Base-by-base conservation (phyloP, 1,140 invertebrate species). In the Brachionus sp. region DNA sequence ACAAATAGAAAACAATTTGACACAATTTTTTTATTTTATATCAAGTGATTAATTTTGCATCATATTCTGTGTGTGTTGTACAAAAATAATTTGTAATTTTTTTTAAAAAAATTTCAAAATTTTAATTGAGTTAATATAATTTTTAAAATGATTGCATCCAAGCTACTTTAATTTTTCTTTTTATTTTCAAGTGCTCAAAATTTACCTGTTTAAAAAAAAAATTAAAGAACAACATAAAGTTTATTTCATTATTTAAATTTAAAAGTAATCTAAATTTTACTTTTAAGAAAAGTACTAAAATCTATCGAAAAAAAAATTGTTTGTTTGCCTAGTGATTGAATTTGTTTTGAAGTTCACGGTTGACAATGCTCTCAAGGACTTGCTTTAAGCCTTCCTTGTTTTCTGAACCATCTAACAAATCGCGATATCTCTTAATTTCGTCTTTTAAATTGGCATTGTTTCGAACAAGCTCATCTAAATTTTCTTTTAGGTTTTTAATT, bases 401-500 rank as follows among this genome's bases (percentile, higher is more conserved):
- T n/a, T 16, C 35, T 10, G 16, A 33, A 7, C 78, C 78, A 3
- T 82, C 78, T 7, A 82, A 46, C 33, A 82, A 82, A 39, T 50
- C 23, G 44, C 62, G 23, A 19, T 82, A 82, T 37, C 39, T 70
- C 13, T 42, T 44, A 12, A 82, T 82, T 44, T 82, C 78, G 25
- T 66, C 35, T 29, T 82, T 23, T 19, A 82, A 29, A 33, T 3
- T 66, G 2, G 78, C 33, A 23, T 82, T 82, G 4, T 29, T 68
- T 19, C 42, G 42, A 10, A 23, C 42, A 5, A 82, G 13, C 10
- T 68, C 62, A 25, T 82, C 62, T 29, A 68, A 82, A 33, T 82
- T 44, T 33, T 66, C 13, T 19, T 39, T 23, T 16, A 82, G 6
- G 10, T 82, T n/a, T 46, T 46, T 29, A 16, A 62, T 44, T 62